phyloP scores from a whole-genome alignment of 2,797 vertebrate species.

The Enteromius argenteus region DNA sequence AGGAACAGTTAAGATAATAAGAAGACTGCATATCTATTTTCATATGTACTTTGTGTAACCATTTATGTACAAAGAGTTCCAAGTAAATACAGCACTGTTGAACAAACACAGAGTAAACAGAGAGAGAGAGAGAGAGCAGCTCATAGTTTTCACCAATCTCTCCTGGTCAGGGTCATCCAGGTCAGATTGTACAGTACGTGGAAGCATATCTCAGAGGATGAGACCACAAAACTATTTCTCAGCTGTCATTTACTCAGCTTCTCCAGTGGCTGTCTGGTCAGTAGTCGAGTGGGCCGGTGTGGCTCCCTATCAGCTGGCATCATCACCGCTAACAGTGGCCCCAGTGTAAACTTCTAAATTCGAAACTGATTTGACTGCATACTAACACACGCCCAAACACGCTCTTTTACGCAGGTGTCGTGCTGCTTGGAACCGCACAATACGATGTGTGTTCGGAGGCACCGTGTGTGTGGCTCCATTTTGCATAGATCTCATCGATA shows the following conservation, averaged over 20 bases:
- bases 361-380: constrained; percentile 17
- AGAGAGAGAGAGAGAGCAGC: background rate
- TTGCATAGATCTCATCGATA: constrained; percentile 44
- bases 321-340: background rate
- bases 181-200: background rate
- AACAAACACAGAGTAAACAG: constrained; percentile 1
- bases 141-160: background rate
- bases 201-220: background rate
- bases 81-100: constrained; percentile 6
- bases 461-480: background rate
- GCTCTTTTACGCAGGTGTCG: constrained; percentile 8
- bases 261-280: constrained; percentile 6
- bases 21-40: background rate
- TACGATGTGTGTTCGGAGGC: background rate
- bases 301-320: background rate
- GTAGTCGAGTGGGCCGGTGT: background rate
- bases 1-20: background rate
- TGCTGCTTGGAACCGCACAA: background rate
- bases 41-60: background rate
- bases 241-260: constrained; percentile 13
- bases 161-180: constrained; percentile 9
- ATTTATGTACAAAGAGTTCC: background rate
- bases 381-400: background rate
- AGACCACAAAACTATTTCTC: constrained; percentile 6
- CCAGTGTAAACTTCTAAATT: constrained; percentile 31